Base-by-base conservation (phyloP, 30 jellyfish, hydroid and myxozoan species). In the Aurelia sp. region DNA sequence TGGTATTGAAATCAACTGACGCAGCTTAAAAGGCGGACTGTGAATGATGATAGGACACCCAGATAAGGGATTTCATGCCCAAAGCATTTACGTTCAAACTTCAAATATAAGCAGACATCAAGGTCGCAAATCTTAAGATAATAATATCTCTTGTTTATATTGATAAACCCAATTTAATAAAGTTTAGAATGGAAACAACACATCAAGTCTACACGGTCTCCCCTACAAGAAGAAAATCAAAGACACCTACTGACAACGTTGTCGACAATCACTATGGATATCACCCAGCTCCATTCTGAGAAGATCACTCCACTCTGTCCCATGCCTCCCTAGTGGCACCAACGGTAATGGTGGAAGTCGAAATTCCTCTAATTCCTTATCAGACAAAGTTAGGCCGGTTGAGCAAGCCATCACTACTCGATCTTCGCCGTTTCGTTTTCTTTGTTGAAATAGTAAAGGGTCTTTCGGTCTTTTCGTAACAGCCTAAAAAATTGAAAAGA, bases 321-420 rank as follows among this genome's bases (percentile, higher is more conserved):
- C 96, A 62, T 88, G 98, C 72, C 97, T 60, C 16, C 97, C 98
- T 33, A 93, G 93, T n/a, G 97, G 97, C 3, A 80, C 95, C 53
- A 92, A 61, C 5, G 98, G 98, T n/a, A 86, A 63, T 7, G 96
- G 92, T 58, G 98, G 97, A n/a, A 93, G 80, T 17, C 96, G 91
- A 57, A 68, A 40, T 67, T 76, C 81, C 51, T 88, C 97, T 18
- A 82, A 20, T 61, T 88, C 93, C 27, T 35, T 57, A 59, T 75
- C 91, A 1, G 91, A 52, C n/a, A 82, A 62, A 38, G 66, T 50
- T 15, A 72, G 41, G 15, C 98, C 97, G 33, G 88, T 67, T 18
- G 77, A 88, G 78, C 98, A 93, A 4, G 95, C 91, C 17, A 81
- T 41, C 20, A 74, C 87, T 15, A 74, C 81, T 24, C 86, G 53